Percentiles rank a stretch among this genome's conserved stretches.
phyloP scores from a whole-genome alignment of 2,113 vertebrate genomes.

The Prochilodus magdalenae region DNA sequence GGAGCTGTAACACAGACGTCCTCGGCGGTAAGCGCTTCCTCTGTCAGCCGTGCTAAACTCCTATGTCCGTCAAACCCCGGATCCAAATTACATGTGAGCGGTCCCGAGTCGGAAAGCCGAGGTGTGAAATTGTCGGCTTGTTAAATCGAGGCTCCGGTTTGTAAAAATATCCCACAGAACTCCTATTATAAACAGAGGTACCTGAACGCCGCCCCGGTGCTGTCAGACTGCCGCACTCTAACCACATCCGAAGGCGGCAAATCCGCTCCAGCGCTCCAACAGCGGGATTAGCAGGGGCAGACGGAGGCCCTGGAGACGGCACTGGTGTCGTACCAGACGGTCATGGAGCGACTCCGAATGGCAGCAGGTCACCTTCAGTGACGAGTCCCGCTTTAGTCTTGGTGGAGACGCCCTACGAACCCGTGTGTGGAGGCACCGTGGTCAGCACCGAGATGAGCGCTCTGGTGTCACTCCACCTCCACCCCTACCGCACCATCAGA shows the following conservation, averaged over 20 bases:
- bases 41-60: constrained; percentile 16
- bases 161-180: neutral
- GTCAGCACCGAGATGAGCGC: no score
- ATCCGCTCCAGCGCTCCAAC: neutral
- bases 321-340: no score
- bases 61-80: neutral
- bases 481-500: no score
- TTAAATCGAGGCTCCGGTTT: no score
- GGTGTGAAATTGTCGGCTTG: no score
- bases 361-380: no score
- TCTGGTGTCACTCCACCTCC: no score
- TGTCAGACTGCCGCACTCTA: neutral
- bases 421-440: no score
- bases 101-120: constrained; percentile 2
- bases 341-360: no score
- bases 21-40: neutral
- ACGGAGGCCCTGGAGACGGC: no score
- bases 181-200: neutral
- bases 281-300: neutral
- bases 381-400: no score
- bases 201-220: neutral
- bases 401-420: no score
- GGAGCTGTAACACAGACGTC: constrained; percentile 1
- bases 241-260: neutral
- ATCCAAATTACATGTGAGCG: neutral